Conservation (phyloP, 2,888 invertebrate species). For the Xestia ashworthii region DNA sequence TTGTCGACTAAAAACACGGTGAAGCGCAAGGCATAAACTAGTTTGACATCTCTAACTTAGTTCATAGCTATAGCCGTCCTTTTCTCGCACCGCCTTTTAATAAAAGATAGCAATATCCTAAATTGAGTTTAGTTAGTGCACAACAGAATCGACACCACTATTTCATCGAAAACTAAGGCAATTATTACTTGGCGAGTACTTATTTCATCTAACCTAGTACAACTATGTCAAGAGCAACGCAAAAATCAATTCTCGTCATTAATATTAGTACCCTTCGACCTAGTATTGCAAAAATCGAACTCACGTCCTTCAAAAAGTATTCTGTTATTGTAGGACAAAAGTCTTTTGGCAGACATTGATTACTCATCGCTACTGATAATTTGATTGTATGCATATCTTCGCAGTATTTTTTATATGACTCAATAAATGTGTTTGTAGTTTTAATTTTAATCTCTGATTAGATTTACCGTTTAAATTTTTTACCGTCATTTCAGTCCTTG, state of each 20-base stretch:
- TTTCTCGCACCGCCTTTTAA: too few species aligned
- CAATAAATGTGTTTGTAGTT: neutral
- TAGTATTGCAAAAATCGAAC: conserved; percentile 9
- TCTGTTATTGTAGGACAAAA: conserved; percentile 2
- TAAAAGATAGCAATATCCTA: too few species aligned
- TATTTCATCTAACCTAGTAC: neutral
- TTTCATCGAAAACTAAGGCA: neutral
- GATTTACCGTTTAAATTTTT: conserved; percentile 16
- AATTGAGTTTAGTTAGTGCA: too few species aligned
- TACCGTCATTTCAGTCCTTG: conserved; percentile 14
- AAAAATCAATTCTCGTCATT: conserved; percentile 17
- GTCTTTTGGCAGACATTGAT: conserved; percentile 5
- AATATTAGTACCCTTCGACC: conserved; percentile 1
- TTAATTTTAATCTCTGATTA: conserved; percentile 23
- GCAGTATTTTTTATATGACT: conserved; percentile 4
- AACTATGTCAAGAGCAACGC: neutral
- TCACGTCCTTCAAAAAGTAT: conserved; percentile 2
- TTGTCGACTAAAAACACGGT: too few species aligned
- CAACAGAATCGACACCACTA: neutral
- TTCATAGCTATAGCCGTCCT: too few species aligned
- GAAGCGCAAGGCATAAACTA: too few species aligned
- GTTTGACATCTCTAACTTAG: too few species aligned
- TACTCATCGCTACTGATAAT: conserved; percentile 38
- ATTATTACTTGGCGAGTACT: neutral
- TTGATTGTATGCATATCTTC: conserved; percentile 16